phyloP scores from a whole-genome alignment of 2,113 vertebrate species.

The Lophura nycthemera region DNA sequence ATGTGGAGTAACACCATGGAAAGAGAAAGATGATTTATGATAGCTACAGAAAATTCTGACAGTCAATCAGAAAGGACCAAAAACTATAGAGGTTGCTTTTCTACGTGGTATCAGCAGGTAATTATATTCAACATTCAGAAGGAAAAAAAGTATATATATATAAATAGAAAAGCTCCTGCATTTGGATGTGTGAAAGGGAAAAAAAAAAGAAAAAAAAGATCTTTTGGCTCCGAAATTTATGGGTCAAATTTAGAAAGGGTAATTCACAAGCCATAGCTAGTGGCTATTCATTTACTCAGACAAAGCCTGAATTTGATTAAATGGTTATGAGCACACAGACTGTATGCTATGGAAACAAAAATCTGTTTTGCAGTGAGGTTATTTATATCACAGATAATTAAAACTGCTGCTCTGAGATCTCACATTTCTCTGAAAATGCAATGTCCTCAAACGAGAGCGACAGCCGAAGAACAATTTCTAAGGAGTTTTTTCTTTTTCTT shows the following conservation, averaged over 20 bases:
- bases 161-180: neutral
- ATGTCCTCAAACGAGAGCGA: neutral
- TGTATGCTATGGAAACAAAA: neutral
- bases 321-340: neutral
- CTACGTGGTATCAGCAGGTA: neutral
- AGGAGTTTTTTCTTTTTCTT: neutral
- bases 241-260: slow-evolving; percentile 19
- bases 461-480: neutral
- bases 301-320: slow-evolving; percentile 53
- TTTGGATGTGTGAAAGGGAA: neutral
- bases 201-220: neutral
- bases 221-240: neutral
- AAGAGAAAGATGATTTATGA: neutral
- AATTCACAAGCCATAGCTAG: slow-evolving; percentile 25
- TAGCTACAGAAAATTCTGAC: neutral
- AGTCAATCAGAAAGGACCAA: neutral
- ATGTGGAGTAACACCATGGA: neutral
- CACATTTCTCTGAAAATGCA: neutral
- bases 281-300: slow-evolving; percentile 39
- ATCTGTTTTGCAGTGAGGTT: neutral
- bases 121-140: neutral
- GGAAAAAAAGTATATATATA: neutral
- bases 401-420: neutral
- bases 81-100: neutral
- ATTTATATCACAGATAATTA: slow-evolving; percentile 13